These are phyloP conservation scores for Cephus sareptanus DNA, from an alignment of 2,888 invertebrate genomes.

Conservation along the genomic window DNA sequence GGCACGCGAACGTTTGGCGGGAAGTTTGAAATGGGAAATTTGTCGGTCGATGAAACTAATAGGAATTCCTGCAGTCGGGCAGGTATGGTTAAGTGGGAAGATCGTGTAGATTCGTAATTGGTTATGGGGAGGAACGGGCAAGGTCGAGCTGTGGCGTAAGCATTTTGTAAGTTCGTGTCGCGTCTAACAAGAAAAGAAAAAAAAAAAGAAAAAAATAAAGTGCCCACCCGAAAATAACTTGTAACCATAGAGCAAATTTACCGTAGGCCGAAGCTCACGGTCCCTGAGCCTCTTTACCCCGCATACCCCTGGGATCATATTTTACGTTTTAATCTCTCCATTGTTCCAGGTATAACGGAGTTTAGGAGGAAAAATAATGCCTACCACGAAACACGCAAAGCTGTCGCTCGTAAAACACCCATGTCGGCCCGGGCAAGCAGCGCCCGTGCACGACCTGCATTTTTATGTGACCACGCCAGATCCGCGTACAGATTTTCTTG, in stretches of 20 bases:
- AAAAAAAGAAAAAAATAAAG: background rate
- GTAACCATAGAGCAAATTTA: conserved; percentile 20
- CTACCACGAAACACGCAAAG: conserved; percentile 64
- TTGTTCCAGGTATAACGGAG: conserved; percentile 65
- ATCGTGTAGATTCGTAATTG: background rate
- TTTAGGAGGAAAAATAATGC: conserved; percentile 65
- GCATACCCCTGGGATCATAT: conserved; percentile 59
- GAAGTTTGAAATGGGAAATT: background rate
- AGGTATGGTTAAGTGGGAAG: background rate
- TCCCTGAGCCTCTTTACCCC: conserved; percentile 17
- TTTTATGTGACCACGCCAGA: conserved; percentile 60
- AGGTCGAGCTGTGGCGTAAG: background rate
- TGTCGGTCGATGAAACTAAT: background rate
- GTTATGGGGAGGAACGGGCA: background rate
- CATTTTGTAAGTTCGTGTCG: conserved; percentile 4
- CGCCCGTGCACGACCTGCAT: conserved; percentile 62
- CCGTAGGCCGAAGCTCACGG: conserved; percentile 15
- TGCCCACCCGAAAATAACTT: conserved; percentile 30
- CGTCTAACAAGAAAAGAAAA: background rate
- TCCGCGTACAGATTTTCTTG: conserved; percentile 59
- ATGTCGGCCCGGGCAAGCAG: conserved; percentile 47
- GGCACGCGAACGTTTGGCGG: background rate
- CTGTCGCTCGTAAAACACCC: conserved; percentile 63
- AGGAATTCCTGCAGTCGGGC: background rate
- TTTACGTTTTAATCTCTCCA: conserved; percentile 66